A percentile compares a stretch with the other conserved stretches of the same genome.
Evolutionary conservation across 2,797 vertebrate species (phyloP).

Genomic region (Cuculus canorus): DNA sequence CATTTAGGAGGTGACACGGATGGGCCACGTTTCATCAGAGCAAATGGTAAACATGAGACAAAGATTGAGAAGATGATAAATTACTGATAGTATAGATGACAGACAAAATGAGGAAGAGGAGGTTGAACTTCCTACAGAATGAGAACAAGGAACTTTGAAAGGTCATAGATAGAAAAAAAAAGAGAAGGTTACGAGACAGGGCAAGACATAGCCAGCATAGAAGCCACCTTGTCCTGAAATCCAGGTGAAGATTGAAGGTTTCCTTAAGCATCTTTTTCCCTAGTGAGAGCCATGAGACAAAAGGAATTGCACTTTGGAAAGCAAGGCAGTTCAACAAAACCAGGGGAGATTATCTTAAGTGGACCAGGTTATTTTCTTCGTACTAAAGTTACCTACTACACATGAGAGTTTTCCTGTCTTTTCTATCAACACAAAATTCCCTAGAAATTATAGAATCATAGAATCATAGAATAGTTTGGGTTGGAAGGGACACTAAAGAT

Average conservation of each 20-base stretch:
- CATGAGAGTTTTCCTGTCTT: not conserved
- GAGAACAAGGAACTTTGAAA: not conserved
- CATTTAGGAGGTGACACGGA: not conserved
- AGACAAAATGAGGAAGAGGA: not conserved
- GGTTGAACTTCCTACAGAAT: not conserved
- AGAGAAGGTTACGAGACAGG: not conserved
- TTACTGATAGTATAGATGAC: not conserved
- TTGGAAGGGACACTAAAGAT: no score
- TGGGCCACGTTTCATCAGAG: not conserved
- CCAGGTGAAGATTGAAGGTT: not conserved
- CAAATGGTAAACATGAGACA: not conserved
- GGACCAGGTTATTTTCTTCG: not conserved
- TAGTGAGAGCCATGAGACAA: not conserved
- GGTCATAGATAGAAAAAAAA: not conserved
- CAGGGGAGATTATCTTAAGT: not conserved
- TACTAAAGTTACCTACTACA: not conserved
- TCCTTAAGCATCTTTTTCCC: not conserved
- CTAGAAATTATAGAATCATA: not conserved
- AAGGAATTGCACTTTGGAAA: not conserved
- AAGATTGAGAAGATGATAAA: not conserved
- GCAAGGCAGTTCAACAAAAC: not conserved
- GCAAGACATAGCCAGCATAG: not conserved
- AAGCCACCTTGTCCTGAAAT: not conserved
- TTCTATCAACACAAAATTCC: not conserved
- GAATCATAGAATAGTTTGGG: no score